A percentile compares a stretch with the other conserved stretches of the same genome.
Conservation (phyloP, 2,888 invertebrate species). For the Phalera bucephala region DNA sequence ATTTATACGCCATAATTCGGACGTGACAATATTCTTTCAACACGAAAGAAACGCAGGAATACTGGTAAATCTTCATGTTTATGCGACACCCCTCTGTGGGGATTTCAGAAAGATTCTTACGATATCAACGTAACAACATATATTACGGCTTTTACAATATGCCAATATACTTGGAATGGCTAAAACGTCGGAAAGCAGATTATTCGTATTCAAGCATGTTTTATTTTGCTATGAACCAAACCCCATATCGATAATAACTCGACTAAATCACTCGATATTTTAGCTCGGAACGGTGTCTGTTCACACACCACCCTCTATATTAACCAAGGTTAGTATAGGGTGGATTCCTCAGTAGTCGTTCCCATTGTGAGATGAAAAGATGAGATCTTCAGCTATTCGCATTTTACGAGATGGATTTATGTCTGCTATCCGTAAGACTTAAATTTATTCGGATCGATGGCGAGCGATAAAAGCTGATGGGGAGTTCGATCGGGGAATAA, state of each 20-base stretch:
- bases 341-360: conserved; percentile 7
- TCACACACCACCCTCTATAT: not conserved
- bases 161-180: conserved; percentile 25
- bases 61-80: conserved; percentile 20
- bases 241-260: conserved; percentile 48
- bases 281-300: not conserved
- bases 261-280: conserved; percentile 37
- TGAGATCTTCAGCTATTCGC: conserved; percentile 10
- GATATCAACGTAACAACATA: conserved; percentile 16
- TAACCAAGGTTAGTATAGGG: not conserved
- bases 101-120: conserved; percentile 12
- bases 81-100: conserved; percentile 12
- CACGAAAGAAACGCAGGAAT: conserved; percentile 7
- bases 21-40: conserved; percentile 1
- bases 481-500: conserved; percentile 7
- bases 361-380: conserved; percentile 11
- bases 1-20: conserved; percentile 23
- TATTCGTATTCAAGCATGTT: conserved; percentile 56
- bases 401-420: conserved; percentile 19
- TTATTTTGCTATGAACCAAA: conserved; percentile 44
- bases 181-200: conserved; percentile 38
- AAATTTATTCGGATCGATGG: conserved; percentile 19
- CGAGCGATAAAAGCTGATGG: conserved; percentile 21
- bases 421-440: conserved; percentile 9
- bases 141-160: conserved; percentile 21